These are phyloP conservation scores for Gasterosteus aculeatus DNA, from an alignment of 2,113 vertebrate genomes.

Conservation along the genomic window DNA sequence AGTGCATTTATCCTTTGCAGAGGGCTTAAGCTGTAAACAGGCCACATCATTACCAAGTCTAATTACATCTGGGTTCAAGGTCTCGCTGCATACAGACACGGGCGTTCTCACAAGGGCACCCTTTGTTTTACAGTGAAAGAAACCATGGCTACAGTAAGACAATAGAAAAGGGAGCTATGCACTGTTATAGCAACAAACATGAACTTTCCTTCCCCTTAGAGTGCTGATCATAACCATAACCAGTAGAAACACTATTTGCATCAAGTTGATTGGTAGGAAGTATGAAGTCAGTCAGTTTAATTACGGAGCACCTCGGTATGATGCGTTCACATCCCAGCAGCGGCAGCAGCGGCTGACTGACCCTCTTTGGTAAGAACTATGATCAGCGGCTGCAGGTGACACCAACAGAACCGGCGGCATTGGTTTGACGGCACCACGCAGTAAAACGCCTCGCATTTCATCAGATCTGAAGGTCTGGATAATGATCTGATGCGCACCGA, in stretches of 20 bases:
- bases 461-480: conserved; percentile 46
- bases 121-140: conserved; percentile 23
- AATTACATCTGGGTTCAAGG: conserved; percentile 81
- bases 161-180: conserved; percentile 17
- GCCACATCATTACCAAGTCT: conserved; percentile 82
- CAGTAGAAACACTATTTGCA: conserved; percentile 7
- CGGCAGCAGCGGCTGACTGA: conserved; percentile 3
- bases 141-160: conserved; percentile 70
- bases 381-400: conserved; percentile 59
- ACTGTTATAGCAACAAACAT: not conserved
- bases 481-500: conserved; percentile 58
- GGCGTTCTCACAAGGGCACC: conserved; percentile 38
- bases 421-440: conserved; percentile 40
- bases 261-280: conserved; percentile 5
- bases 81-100: conserved; percentile 64
- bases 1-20: conserved; percentile 80
- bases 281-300: conserved; percentile 29
- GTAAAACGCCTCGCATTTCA: conserved; percentile 53
- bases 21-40: conserved; percentile 83
- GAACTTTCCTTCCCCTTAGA: not conserved
- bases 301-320: conserved; percentile 28
- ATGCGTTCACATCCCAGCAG: conserved; percentile 36
- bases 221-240: not conserved
- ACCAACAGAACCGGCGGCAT: conserved; percentile 23
- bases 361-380: conserved; percentile 38